A percentile compares a stretch with the other conserved stretches of the same genome.
phyloP scores from a whole-genome alignment of 2,888 invertebrate species.

The Opisthograptis luteolata region DNA sequence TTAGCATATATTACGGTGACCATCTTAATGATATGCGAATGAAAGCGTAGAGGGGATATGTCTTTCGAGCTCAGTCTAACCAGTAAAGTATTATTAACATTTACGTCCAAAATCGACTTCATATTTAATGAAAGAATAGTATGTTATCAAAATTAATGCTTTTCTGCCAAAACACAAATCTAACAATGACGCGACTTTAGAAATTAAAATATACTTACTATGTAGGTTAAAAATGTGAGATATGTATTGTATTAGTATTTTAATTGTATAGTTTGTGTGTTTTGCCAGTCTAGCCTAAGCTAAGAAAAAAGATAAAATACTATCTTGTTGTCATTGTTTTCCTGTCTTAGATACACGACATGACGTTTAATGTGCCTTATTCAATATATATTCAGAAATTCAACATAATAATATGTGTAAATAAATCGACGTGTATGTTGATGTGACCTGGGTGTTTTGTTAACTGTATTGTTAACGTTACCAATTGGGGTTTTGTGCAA shows the following conservation, averaged over 20 bases:
- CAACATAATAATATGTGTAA: slow-evolving; percentile 55
- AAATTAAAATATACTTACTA: slow-evolving; percentile 37
- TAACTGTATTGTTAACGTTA: slow-evolving; percentile 59
- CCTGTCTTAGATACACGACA: slow-evolving; percentile 25
- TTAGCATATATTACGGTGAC: slow-evolving; percentile 4
- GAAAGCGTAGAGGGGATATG: slow-evolving; percentile 13
- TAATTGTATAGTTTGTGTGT: slow-evolving; percentile 55
- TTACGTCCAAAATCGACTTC: background rate
- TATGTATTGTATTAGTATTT: slow-evolving; percentile 35
- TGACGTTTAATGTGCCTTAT: slow-evolving; percentile 38
- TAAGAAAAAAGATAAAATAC: slow-evolving; percentile 74
- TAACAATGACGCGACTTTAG: slow-evolving; percentile 38
- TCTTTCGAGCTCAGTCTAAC: slow-evolving; percentile 15
- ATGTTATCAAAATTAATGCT: slow-evolving; percentile 66
- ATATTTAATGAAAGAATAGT: slow-evolving; percentile 64
- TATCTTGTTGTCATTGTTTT: slow-evolving; percentile 48
- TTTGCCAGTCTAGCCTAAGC: slow-evolving; percentile 81
- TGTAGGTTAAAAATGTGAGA: slow-evolving; percentile 35
- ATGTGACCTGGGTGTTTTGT: slow-evolving; percentile 83
- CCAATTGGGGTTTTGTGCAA: slow-evolving; percentile 70
- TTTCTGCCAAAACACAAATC: slow-evolving; percentile 78
- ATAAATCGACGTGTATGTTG: slow-evolving; percentile 62
- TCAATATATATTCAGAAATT: slow-evolving; percentile 51
- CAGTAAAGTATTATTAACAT: slow-evolving; percentile 13
- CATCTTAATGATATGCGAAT: slow-evolving; percentile 6